These are phyloP conservation scores for Thymelicus acteon DNA, from an alignment of 2,888 invertebrate species.

Conservation along the genomic window DNA sequence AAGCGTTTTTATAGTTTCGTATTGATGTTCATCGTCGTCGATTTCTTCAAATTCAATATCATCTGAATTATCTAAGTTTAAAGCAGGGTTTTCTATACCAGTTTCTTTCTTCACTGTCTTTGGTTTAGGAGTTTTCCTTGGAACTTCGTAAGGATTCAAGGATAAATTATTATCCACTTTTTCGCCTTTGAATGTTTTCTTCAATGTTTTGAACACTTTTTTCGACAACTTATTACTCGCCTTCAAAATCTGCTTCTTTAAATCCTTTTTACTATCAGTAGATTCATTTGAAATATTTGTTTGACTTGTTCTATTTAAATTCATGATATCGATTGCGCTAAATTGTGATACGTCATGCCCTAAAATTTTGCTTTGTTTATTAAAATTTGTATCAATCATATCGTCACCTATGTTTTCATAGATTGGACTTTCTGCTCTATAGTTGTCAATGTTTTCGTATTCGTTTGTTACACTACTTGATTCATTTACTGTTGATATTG, in stretches of 20 bases:
- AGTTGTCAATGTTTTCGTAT: constrained; percentile 74
- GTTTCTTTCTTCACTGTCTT: constrained; percentile 62
- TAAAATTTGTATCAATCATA: constrained; percentile 54
- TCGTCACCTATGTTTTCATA: constrained; percentile 71
- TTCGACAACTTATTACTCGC: constrained; percentile 73
- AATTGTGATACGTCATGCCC: constrained; percentile 78
- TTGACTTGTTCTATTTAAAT: constrained; percentile 65
- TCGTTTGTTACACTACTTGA: constrained; percentile 60
- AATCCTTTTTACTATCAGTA: constrained; percentile 66
- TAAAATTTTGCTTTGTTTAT: constrained; percentile 80
- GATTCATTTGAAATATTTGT: constrained; percentile 67
- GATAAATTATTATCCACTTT: constrained; percentile 63
- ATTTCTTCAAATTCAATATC: constrained; percentile 75
- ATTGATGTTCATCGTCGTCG: constrained; percentile 71
- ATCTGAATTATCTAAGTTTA: constrained; percentile 76
- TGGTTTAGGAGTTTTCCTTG: constrained; percentile 66
- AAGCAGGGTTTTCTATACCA: constrained; percentile 76
- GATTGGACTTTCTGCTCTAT: constrained; percentile 69
- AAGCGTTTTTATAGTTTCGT: constrained; percentile 75
- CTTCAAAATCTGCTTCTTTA: constrained; percentile 68
- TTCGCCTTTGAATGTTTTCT: constrained; percentile 74
- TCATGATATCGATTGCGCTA: constrained; percentile 73
- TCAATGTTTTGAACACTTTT: constrained; percentile 75
- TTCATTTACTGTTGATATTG: constrained; percentile 76
- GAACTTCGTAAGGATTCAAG: constrained; percentile 78